Evolutionary conservation across 37 sponge, comb jelly and placozoan species (phyloP), one percentile per base, ranked within the genome.

Genomic region (Agelas oroides): DNA sequence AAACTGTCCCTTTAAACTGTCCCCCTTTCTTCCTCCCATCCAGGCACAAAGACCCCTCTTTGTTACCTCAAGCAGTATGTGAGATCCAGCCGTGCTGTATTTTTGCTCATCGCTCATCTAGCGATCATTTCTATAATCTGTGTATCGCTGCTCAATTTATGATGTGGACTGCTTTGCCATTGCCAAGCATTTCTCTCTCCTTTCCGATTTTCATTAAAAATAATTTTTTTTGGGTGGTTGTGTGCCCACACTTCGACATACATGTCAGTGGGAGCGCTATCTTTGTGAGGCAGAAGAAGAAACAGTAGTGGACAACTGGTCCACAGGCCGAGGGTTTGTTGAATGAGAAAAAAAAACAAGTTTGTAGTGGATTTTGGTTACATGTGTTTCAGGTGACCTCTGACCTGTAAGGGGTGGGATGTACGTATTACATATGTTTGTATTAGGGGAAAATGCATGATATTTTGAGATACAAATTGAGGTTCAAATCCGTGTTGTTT

Each of bases 21-120:
- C 46, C 46, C 16, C 53, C 65, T 34, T 8, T 36, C 53, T 31
- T 65, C 11, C 64, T 62, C 64, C 11, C 13, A 30, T 67, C n/a
- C 64, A 87, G 87, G 73, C 59, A 71, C 58, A 71, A 74, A 39
- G 87, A 87, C 35, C 87, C 80, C 16, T 34, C 87, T 5, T 40
- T 39, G 14, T 76, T 77, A 63, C 66, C 87, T 24, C 72, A 70
- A 67, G 63, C 87, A 87, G 87, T 87, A 87, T 73, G 87, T 87
- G 86, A 67, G 69, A 86, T 66, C 67, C 68, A 66, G 53, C 67
- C 53, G 35, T 60, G 37, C 60, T 62, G 64, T 62, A 62, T 24
- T 62, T 6, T 46, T 46, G 46, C 46, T 46, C 46, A 8, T 46
- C 11, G 28, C 28, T 62, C 64, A 12, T 62, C 27, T 62, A 62